phyloP scores from a whole-genome alignment of 92 coral and sea anemone genomes.

The Actinostola sp. region DNA sequence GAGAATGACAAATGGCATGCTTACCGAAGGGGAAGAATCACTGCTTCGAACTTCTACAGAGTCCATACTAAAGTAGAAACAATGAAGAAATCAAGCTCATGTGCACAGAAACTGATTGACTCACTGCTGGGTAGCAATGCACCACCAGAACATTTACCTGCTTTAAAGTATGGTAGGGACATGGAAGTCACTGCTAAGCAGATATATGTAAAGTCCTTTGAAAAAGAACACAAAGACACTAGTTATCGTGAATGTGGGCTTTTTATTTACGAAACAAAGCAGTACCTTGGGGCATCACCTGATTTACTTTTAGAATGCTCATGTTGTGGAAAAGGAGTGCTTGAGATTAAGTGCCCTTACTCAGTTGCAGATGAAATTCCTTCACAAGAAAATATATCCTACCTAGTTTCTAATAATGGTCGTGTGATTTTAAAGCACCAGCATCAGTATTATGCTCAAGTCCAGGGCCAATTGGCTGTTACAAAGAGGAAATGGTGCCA shows the following conservation, averaged over 20 bases:
- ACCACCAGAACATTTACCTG: slow-evolving; percentile 47
- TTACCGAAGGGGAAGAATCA: slow-evolving; percentile 41
- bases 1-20: slow-evolving; percentile 30
- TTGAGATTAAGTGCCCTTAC: slow-evolving; percentile 49
- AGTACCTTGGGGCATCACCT: slow-evolving; percentile 52
- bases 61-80: slow-evolving; percentile 45
- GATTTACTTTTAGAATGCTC: slow-evolving; percentile 53
- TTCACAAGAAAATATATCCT: slow-evolving; percentile 21
- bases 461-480: slow-evolving; percentile 54
- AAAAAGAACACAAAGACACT: slow-evolving; percentile 33
- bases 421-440: slow-evolving; percentile 29
- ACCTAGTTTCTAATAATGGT: slow-evolving; percentile 25
- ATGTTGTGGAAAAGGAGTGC: slow-evolving; percentile 59
- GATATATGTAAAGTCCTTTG: slow-evolving; percentile 16
- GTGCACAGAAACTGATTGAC: slow-evolving; percentile 38
- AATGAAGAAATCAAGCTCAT: slow-evolving; percentile 1
- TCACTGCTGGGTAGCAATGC: slow-evolving; percentile 24
- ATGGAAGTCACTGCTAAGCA: slow-evolving; percentile 50
- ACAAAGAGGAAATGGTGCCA: slow-evolving; percentile 50
- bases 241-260: slow-evolving; percentile 53
- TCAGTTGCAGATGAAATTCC: slow-evolving; percentile 54
- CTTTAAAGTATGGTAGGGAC: slow-evolving; percentile 60
- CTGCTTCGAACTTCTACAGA: slow-evolving; percentile 45
- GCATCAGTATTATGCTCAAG: slow-evolving; percentile 54
- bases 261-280: slow-evolving; percentile 44